Evolutionary conservation across 2,113 vertebrate genomes (phyloP), one percentile per base, ranked within the genome.

Genomic region (Spilogale gracilis): DNA sequence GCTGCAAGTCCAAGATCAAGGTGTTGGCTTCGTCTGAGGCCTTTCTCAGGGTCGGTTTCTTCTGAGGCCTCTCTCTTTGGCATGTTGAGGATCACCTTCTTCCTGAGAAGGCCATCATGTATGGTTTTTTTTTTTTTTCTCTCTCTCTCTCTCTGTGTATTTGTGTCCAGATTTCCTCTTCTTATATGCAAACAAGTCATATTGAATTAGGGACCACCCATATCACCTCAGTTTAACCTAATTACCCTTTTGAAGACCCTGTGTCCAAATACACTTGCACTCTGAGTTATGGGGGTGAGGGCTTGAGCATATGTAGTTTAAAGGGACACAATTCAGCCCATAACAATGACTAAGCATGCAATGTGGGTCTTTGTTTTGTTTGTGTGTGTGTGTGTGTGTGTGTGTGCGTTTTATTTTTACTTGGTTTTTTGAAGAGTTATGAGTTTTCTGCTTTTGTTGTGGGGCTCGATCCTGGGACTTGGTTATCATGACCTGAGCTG

Each of bases 371-470:
- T 74, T 30, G 85, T 67, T 32, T 48, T 52, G 3, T 78, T 17
- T 38, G 38, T 38, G 38, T 38, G 38, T 38, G 38, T 38, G 38
- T 38, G 38, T 38, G 38, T 38, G 38, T 38, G 38, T 38, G 38
- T 38, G 38, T 38, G 38, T 38, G 38, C 38, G 4, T 27, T 13
- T 27, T 30, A 12, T 30, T 65, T 65, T 43, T 48, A 61, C 13
- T 79, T 58, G n/a, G 23, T 23, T 76, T 63, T 17, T 60, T 78
- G 27, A 92, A 90, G 48, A 65, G 91, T 86, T 93, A 27, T 60
- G 17, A 48, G 18, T 38, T 82, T 96, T 73, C 32, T 83, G 76
- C 93, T 96, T 93, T 79, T 93, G 25, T 56, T 92, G 83, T 54
- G n/a, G 67, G 32, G 67, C 32, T 69, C 8, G 16, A n/a, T 69